Base-by-base conservation (phyloP, 1,140 invertebrate species). In the Hylaeus volcanicus region DNA sequence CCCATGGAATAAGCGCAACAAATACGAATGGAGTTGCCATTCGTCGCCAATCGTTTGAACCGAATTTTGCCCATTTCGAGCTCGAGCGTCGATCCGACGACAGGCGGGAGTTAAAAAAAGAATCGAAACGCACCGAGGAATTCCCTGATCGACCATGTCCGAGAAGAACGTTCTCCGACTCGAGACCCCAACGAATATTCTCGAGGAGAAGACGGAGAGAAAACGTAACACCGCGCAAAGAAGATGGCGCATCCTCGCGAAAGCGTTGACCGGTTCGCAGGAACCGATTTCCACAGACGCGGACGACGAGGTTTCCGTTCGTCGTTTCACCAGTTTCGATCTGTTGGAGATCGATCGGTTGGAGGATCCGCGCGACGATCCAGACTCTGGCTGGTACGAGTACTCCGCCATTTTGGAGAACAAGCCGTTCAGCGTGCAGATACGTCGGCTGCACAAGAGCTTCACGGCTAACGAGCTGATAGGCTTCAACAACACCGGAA, bases 401-500 rank as follows among this genome's bases (percentile, higher is more conserved):
- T 96, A 96, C 86, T 94, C 92, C 26, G 91, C 94, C 73, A 83
- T 84, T 63, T 82, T 95, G 71, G 91, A 92, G 60, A 85, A 88
- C 43, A 83, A 91, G 3, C 89, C 93, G 45, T 95, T 92, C 86
- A 92, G 88, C 11, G 92, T 96, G 0, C 92, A 94, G 61, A 94
- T 96, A 39, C 94, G 95, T 11, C 95, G 95, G 74, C 91, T 95
- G 72, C 94, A 94, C 78, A 94, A 95, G 39, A 94, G 91, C 39
- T 95, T 96, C 85, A 96, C 96, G 0, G 95, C 96, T 4, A 95
- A 94, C 85, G 95, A 96, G 86, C 92, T 98, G 41, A 96, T 96
- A 91, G 97, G 97, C 1, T 98, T 98, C 92, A 98, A 98, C 91
- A 98, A 98, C 86, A 98, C 97, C 1, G 97, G 97, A n/a, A 98